phyloP scores from a whole-genome alignment of 2,113 vertebrate genomes.

The Pluvianellus socialis region DNA sequence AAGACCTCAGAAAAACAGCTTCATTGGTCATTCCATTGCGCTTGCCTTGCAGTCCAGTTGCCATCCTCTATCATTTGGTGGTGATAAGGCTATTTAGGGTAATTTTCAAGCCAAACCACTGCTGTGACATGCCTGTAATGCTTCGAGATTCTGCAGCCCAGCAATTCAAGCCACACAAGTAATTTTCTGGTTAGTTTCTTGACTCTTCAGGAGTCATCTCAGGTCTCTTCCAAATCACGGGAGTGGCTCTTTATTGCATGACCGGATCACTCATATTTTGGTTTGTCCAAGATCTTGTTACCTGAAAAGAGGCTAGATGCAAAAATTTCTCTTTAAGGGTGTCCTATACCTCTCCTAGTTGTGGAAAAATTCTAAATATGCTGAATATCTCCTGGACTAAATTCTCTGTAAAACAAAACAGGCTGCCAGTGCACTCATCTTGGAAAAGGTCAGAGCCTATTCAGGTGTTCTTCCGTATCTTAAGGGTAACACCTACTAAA shows the following conservation, averaged over 20 bases:
- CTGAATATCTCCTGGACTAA: background rate
- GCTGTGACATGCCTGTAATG: background rate
- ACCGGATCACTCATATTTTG: background rate
- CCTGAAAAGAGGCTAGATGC: background rate
- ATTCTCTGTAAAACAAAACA: background rate
- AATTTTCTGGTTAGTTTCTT: background rate
- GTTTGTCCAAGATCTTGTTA: background rate
- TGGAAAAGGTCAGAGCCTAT: background rate
- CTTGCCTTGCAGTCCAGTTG: background rate
- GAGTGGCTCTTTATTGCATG: background rate
- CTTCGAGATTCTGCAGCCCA: background rate
- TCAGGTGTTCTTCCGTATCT: background rate
- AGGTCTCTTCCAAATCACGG: background rate
- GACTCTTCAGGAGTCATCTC: background rate
- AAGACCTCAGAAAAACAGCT: background rate
- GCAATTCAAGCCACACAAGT: slow-evolving; percentile 1
- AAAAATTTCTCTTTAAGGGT: background rate
- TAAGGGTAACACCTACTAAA: background rate
- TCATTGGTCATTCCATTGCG: background rate
- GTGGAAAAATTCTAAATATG: background rate
- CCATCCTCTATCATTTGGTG: background rate
- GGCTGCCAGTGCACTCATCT: background rate
- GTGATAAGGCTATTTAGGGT: background rate
- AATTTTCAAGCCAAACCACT: background rate
- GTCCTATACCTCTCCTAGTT: background rate